phyloP scores from a whole-genome alignment of 2,888 invertebrate genomes.

The Eledone cirrhosa region DNA sequence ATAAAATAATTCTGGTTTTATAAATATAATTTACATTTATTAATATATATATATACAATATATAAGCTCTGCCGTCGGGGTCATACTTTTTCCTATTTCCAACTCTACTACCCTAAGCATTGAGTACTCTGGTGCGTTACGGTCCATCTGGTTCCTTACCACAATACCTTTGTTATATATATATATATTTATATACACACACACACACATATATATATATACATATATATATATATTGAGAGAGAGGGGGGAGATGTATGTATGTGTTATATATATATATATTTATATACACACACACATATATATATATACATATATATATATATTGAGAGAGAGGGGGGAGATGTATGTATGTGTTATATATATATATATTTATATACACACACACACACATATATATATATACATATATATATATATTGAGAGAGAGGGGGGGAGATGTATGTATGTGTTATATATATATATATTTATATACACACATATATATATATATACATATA shows the following conservation, averaged over 20 bases:
- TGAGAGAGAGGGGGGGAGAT: background rate
- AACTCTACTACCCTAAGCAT: no score
- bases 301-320: background rate
- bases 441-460: background rate
- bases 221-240: background rate
- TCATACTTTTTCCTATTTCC: no score
- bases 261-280: background rate
- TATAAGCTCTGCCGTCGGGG: no score
- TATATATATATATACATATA: background rate
- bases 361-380: background rate
- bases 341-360: background rate
- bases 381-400: background rate
- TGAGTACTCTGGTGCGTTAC: no score
- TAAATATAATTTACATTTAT: no score
- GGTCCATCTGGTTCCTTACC: no score
- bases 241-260: no score
- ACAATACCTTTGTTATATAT: background rate
- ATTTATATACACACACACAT: background rate
- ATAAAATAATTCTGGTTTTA: no score
- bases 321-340: rapidly evolving
- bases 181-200: background rate
- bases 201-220: background rate
- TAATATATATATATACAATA: no score
- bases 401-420: conserved; percentile 7
- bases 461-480: background rate